These are phyloP conservation scores for Psylliodes chrysocephalus DNA, from an alignment of 2,888 invertebrate genomes.

Conservation along the genomic window DNA sequence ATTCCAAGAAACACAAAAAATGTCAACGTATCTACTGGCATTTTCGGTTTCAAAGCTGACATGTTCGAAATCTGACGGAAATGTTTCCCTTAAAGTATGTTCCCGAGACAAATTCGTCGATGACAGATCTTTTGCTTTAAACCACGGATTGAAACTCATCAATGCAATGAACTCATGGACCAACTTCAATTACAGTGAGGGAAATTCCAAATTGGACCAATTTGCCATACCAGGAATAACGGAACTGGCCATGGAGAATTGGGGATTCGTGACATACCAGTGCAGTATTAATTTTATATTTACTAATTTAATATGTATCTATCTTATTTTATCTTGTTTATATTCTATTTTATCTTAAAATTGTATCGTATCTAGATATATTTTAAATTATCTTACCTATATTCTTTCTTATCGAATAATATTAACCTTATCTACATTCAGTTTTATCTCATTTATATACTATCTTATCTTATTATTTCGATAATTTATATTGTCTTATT, in stretches of 20 bases:
- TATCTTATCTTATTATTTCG: too few relatives aligned
- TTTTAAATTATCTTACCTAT: too few relatives aligned
- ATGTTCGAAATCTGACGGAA: constrained; percentile 30
- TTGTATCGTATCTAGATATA: too few relatives aligned
- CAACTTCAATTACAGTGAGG: constrained; percentile 57
- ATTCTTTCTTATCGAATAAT: too few relatives aligned
- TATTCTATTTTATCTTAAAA: too few relatives aligned
- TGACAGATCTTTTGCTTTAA: constrained; percentile 42
- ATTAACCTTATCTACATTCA: too few relatives aligned
- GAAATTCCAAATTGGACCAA: constrained; percentile 79
- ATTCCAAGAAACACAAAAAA: constrained; percentile 67
- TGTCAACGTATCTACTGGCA: constrained; percentile 90
- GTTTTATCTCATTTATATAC: too few relatives aligned
- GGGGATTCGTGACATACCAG: constrained; percentile 88
- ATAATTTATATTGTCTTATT: too few relatives aligned
- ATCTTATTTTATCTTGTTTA: too few relatives aligned
- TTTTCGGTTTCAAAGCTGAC: constrained; percentile 83
- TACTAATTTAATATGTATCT: constrained; percentile 29
- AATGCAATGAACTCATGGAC: constrained; percentile 41
- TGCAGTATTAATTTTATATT: constrained; percentile 51
- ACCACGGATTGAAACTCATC: constrained; percentile 43
- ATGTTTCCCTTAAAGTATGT: constrained; percentile 22
- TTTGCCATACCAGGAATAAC: constrained; percentile 85
- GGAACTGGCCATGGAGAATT: constrained; percentile 91
- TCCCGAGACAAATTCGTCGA: constrained; percentile 39